Evolutionary conservation across 2,888 invertebrate species (phyloP).

Genomic region (Acleris literana): DNA sequence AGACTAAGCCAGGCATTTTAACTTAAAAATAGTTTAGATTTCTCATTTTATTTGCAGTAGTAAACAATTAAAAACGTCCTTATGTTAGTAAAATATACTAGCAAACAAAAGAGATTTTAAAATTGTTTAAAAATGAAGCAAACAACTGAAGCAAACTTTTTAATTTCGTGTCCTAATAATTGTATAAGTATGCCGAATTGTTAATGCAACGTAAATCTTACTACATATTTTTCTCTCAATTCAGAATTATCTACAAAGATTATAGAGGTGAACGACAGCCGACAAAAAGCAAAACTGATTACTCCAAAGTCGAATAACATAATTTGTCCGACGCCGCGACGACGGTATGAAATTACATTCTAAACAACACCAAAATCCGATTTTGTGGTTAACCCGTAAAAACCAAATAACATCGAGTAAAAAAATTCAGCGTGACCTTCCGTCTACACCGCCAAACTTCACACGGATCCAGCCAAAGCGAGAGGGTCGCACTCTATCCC

Average conservation of each 20-base stretch:
- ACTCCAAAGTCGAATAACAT: not conserved
- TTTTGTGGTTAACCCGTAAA: slow-evolving; percentile 26
- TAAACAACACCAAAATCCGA: slow-evolving; percentile 18
- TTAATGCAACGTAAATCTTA: not conserved
- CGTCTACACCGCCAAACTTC: slow-evolving; percentile 52
- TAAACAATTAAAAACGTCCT: too few relatives aligned
- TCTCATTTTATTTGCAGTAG: too few relatives aligned
- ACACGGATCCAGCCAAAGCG: slow-evolving; percentile 49
- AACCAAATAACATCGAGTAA: slow-evolving; percentile 20
- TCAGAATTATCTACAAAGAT: slow-evolving; percentile 1
- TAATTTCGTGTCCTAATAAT: too few relatives aligned
- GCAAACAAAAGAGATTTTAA: too few relatives aligned
- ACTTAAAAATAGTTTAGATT: too few relatives aligned
- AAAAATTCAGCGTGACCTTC: slow-evolving; percentile 23
- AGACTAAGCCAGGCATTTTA: too few relatives aligned
- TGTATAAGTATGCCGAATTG: too few relatives aligned
- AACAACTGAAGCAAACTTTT: too few relatives aligned
- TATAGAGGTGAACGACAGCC: not conserved
- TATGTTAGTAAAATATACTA: too few relatives aligned
- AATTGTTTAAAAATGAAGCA: too few relatives aligned
- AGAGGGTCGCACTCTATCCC: slow-evolving; percentile 49
- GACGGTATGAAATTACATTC: slow-evolving; percentile 17
- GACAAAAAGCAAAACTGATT: not conserved
- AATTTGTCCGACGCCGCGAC: not conserved
- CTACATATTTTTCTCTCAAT: not conserved